Percentiles rank a stretch among this genome's conserved stretches.
phyloP scores from a whole-genome alignment of 2,888 invertebrate species.

The Lapara coniferarum region DNA sequence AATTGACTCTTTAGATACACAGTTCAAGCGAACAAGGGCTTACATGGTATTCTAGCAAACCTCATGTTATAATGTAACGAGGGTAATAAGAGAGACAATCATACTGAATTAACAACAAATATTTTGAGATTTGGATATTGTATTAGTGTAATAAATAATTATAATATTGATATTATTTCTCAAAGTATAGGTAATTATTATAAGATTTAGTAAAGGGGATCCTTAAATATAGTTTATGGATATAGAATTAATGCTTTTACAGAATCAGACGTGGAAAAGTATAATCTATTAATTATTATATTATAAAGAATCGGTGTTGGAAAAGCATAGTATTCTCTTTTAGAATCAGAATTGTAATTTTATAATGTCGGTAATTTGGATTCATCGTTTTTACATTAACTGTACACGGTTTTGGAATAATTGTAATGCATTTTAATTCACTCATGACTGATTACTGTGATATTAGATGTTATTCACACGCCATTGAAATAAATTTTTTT shows the following conservation, averaged over 20 bases:
- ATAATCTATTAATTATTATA: not conserved
- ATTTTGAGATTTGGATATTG: not conserved
- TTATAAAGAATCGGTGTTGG: not conserved
- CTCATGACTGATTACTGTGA: conserved; percentile 67
- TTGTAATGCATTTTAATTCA: conserved; percentile 34
- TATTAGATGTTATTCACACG: conserved; percentile 61
- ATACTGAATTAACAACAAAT: no score
- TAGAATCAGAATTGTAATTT: not conserved
- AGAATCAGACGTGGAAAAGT: conserved; percentile 14
- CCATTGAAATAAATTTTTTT: conserved; percentile 34
- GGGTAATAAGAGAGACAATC: no score
- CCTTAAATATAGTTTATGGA: conserved; percentile 1
- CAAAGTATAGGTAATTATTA: not conserved
- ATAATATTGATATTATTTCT: not conserved
- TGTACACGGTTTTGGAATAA: conserved; percentile 24
- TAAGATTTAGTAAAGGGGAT: not conserved
- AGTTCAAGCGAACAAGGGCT: no score
- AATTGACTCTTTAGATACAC: no score
- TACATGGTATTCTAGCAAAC: no score
- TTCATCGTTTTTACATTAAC: not conserved
- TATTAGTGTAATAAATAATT: not conserved
- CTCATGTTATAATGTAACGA: no score
- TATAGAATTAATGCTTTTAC: conserved; percentile 8
- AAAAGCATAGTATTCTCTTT: not conserved
- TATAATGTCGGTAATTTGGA: not conserved